phyloP scores from a whole-genome alignment of 2,888 invertebrate genomes.

The Eudasyphora cyanicolor region DNA sequence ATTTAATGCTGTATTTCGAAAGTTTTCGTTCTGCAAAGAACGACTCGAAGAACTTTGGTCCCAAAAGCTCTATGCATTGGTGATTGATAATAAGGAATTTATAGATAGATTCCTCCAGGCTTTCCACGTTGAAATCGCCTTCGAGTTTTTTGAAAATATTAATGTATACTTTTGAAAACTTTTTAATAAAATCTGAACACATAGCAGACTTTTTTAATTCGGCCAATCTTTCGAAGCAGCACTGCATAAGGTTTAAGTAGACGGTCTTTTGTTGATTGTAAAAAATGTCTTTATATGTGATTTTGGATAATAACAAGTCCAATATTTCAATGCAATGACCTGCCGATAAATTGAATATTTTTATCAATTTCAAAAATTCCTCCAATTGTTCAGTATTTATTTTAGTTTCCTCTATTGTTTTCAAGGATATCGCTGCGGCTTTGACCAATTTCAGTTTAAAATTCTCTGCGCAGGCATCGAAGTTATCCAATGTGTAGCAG shows the following conservation, averaged over 20 bases:
- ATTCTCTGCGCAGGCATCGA: slow-evolving; percentile 70
- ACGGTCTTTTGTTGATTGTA: slow-evolving; percentile 77
- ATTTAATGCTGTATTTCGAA: slow-evolving; percentile 82
- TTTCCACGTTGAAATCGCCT: slow-evolving; percentile 80
- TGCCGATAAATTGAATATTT: slow-evolving; percentile 72
- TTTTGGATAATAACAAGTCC: slow-evolving; percentile 69
- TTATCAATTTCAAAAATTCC: slow-evolving; percentile 72
- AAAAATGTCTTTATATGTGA: slow-evolving; percentile 77
- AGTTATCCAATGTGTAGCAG: slow-evolving; percentile 69
- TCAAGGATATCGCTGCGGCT: slow-evolving; percentile 71
- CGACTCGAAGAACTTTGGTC: slow-evolving; percentile 82
- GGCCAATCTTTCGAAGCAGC: slow-evolving; percentile 81
- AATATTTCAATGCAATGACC: slow-evolving; percentile 74
- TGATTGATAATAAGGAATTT: slow-evolving; percentile 84
- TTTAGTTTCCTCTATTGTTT: slow-evolving; percentile 51
- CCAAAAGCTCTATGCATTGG: slow-evolving; percentile 81
- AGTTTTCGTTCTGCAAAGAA: slow-evolving; percentile 81
- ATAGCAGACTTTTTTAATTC: slow-evolving; percentile 72
- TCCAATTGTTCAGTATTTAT: slow-evolving; percentile 66
- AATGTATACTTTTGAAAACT: slow-evolving; percentile 80
- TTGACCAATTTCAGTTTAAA: slow-evolving; percentile 76
- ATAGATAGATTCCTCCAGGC: slow-evolving; percentile 82
- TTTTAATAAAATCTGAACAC: slow-evolving; percentile 77
- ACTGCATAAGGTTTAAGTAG: slow-evolving; percentile 81
- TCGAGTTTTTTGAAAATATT: slow-evolving; percentile 79